Evolutionary conservation across 2,797 vertebrate genomes (phyloP).

Genomic region (Mormyrus proboscirostris): DNA sequence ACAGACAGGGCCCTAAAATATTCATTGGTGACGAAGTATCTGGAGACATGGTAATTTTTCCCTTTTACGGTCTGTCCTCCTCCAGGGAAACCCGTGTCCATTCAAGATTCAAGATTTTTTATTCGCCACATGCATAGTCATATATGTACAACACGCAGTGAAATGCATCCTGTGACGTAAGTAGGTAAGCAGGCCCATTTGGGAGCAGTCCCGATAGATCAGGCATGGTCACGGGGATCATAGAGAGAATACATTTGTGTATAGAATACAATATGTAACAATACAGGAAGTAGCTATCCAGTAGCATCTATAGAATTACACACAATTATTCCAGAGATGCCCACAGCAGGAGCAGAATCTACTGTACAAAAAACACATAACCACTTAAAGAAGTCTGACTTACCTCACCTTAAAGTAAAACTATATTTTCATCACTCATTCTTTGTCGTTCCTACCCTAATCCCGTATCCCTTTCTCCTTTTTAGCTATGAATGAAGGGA

Average conservation of each 20-base stretch:
- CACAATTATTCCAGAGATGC: neutral
- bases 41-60: slow-evolving; percentile 40
- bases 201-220: neutral
- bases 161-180: too few species aligned
- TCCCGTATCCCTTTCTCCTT: neutral
- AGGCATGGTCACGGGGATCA: neutral
- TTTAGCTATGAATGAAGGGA: neutral
- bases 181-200: too few species aligned
- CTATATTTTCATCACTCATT: slow-evolving; percentile 1
- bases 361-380: neutral
- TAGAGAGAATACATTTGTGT: neutral
- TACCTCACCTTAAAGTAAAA: neutral
- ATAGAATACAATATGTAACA: neutral
- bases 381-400: neutral
- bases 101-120: slow-evolving; percentile 19
- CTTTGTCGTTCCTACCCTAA: neutral
- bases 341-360: slow-evolving; percentile 17
- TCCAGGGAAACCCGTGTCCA: slow-evolving; percentile 23
- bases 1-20: slow-evolving; percentile 51
- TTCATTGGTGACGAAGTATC: slow-evolving; percentile 53
- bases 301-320: neutral
- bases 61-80: slow-evolving; percentile 29
- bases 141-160: too few species aligned
- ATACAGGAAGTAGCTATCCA: neutral
- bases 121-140: too few species aligned